Evolutionary conservation across 2,113 vertebrate genomes (phyloP).

Genomic region (Corythoichthys haematopterus): DNA sequence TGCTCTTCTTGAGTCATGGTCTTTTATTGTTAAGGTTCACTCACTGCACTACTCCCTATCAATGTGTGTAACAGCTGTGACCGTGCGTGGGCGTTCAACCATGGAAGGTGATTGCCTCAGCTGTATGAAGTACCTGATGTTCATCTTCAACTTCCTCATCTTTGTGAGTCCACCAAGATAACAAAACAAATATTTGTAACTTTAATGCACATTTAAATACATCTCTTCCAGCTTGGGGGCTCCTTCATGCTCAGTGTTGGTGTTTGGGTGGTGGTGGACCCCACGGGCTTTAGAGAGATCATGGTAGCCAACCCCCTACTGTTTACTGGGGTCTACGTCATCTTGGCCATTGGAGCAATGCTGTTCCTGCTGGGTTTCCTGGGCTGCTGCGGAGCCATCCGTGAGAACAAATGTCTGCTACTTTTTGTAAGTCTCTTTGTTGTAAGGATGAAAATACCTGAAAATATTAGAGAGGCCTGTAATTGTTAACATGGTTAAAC

Average conservation of each 20-base stretch:
- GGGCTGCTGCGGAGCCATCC: conserved; percentile 92
- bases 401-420: conserved; percentile 94
- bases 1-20: neutral
- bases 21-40: neutral
- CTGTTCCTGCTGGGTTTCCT: conserved; percentile 94
- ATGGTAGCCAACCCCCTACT: conserved; percentile 88
- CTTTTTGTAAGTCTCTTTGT: conserved; percentile 80
- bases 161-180: conserved; percentile 79
- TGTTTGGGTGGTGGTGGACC: conserved; percentile 93
- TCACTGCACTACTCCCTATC: neutral
- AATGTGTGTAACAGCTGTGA: neutral
- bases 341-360: conserved; percentile 90
- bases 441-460: too few species aligned
- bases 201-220: neutral
- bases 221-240: conserved; percentile 79
- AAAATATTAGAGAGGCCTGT: too few species aligned
- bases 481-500: too few species aligned
- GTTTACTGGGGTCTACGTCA: conserved; percentile 87
- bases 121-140: conserved; percentile 97
- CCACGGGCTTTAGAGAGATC: conserved; percentile 91
- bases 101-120: conserved; percentile 95
- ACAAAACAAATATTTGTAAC: neutral
- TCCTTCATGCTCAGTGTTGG: conserved; percentile 88
- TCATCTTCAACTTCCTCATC: conserved; percentile 96
- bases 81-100: conserved; percentile 52